A percentile compares a stretch with the other conserved stretches of the same genome.
Evolutionary conservation across 2,797 vertebrate species (phyloP).

Genomic region (Dromococcyx pavoninus): DNA sequence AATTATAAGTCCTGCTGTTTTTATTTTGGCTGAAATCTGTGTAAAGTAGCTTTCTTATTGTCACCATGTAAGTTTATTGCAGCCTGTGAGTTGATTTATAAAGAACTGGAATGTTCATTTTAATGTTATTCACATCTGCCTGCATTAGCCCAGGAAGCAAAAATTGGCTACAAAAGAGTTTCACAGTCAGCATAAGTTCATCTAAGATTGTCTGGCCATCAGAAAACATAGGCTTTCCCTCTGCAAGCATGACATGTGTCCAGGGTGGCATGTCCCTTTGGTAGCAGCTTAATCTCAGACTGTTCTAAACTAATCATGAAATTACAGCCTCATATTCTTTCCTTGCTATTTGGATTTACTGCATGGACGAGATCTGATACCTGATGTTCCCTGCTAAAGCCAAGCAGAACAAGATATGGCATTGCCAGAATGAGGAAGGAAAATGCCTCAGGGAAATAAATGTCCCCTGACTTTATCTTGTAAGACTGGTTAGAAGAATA

Average conservation of each 20-base stretch:
- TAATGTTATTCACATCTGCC: neutral
- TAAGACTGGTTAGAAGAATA: neutral
- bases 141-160: neutral
- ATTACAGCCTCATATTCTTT: neutral
- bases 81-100: neutral
- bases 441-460: neutral
- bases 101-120: neutral
- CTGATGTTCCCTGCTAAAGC: neutral
- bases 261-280: neutral
- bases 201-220: neutral
- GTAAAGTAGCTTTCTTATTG: neutral
- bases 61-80: neutral
- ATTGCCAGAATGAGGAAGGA: neutral
- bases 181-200: neutral
- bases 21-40: neutral
- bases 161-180: neutral
- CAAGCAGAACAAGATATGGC: neutral
- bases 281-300: neutral
- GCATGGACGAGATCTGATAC: neutral
- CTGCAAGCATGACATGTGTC: neutral
- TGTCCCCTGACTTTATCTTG: neutral
- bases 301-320: neutral
- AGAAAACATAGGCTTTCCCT: neutral
- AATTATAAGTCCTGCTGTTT: neutral
- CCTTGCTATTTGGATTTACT: neutral